Conservation (phyloP, 1,140 invertebrate genomes). For the Neodiprion lecontei region DNA sequence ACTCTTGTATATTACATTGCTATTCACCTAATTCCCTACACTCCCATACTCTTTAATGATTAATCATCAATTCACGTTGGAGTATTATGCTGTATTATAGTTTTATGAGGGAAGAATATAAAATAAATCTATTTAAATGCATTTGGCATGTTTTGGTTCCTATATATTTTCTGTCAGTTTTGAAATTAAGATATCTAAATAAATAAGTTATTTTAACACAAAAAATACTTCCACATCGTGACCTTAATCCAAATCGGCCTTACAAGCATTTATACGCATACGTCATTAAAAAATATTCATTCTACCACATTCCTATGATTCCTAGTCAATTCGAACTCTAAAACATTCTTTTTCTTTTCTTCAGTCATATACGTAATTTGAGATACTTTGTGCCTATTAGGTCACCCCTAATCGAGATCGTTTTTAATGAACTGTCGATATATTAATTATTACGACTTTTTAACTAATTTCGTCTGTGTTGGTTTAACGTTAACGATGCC, state of each 20-base stretch:
- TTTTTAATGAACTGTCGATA: conserved; percentile 10
- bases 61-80: conserved; percentile 18
- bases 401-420: not conserved
- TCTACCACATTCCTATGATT: no score
- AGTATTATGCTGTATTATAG: conserved; percentile 20
- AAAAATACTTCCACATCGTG: no score
- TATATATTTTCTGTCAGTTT: not conserved
- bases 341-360: no score
- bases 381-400: conserved; percentile 1
- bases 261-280: no score
- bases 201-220: not conserved
- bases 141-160: conserved; percentile 47
- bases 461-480: conserved; percentile 38
- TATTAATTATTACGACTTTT: conserved; percentile 10
- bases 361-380: not conserved
- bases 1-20: conserved; percentile 12
- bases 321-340: no score
- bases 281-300: no score
- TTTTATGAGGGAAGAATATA: conserved; percentile 36
- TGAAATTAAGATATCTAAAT: not conserved
- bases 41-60: conserved; percentile 20
- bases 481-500: conserved; percentile 14
- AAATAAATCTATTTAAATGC: conserved; percentile 49
- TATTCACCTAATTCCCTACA: conserved; percentile 24
- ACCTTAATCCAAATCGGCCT: not conserved